phyloP scores from a whole-genome alignment of 2,888 invertebrate species.

The Acanthoscelides obtectus region DNA sequence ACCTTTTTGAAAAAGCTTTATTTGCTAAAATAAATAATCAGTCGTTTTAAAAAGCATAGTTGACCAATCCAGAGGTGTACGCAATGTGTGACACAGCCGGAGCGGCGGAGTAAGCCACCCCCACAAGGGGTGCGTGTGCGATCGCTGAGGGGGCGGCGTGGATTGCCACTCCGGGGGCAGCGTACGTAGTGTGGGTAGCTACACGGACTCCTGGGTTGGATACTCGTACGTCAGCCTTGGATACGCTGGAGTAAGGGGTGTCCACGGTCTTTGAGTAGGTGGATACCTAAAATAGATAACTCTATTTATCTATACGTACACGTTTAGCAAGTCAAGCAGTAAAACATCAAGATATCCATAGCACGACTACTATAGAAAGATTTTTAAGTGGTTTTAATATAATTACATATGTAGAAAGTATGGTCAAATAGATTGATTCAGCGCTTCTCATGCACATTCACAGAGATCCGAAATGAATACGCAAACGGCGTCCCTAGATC shows the following conservation, averaged over 20 bases:
- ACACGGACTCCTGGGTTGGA: conserved; percentile 56
- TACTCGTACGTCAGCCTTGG: conserved; percentile 66
- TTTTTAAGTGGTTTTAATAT: no score
- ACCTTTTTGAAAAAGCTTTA: neutral
- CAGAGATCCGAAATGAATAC: no score
- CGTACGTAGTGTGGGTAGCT: conserved; percentile 31
- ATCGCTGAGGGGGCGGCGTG: conserved; percentile 35
- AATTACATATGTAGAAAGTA: no score
- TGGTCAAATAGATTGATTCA: no score
- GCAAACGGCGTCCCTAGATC: no score
- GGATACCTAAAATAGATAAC: conserved; percentile 49
- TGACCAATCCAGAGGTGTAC: conserved; percentile 43
- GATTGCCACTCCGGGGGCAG: conserved; percentile 26
- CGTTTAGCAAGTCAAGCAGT: no score
- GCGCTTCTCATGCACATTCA: no score
- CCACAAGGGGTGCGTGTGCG: conserved; percentile 30
- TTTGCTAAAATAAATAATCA: conserved; percentile 1
- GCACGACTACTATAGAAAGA: no score
- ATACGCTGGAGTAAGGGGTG: conserved; percentile 68
- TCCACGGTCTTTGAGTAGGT: conserved; percentile 66
- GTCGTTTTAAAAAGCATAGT: conserved; percentile 25
- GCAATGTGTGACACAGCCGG: conserved; percentile 60
- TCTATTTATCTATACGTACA: no score
- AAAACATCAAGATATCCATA: no score
- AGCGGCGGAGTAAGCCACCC: conserved; percentile 55